Evolutionary conservation across 2,888 invertebrate genomes (phyloP).

Genomic region (Morinoia aosen): DNA sequence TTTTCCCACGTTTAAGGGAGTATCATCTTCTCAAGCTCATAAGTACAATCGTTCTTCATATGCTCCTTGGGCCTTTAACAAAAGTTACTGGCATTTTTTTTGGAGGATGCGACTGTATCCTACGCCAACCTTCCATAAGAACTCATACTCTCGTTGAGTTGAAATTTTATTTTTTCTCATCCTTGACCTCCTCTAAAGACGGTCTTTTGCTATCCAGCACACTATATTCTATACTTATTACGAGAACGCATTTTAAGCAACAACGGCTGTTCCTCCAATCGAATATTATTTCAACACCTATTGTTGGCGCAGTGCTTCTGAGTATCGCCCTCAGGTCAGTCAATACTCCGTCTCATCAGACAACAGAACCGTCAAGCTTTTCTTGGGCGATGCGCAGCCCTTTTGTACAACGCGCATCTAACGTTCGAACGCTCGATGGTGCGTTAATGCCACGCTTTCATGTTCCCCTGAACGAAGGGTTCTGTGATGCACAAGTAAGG

Average conservation of each 20-base stretch:
- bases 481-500: slow-evolving; percentile 3
- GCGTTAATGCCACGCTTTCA: background rate
- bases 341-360: background rate
- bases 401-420: background rate
- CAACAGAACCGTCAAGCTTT: background rate
- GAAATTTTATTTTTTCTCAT: background rate
- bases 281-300: background rate
- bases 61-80: too few species aligned
- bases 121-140: background rate
- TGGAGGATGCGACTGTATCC: too few species aligned
- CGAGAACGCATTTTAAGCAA: background rate
- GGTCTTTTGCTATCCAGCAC: too few species aligned
- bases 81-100: too few species aligned
- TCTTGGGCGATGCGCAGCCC: background rate
- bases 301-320: background rate
- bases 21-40: too few species aligned
- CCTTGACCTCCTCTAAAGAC: background rate
- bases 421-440: background rate
- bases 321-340: background rate
- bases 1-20: too few species aligned
- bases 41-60: too few species aligned
- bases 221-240: too few species aligned
- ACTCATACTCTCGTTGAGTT: background rate
- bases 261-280: background rate
- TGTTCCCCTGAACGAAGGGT: background rate